Evolutionary conservation across 2,113 vertebrate species (phyloP), one percentile per base, ranked within the genome.

Genomic region (Sceloporus undulatus): DNA sequence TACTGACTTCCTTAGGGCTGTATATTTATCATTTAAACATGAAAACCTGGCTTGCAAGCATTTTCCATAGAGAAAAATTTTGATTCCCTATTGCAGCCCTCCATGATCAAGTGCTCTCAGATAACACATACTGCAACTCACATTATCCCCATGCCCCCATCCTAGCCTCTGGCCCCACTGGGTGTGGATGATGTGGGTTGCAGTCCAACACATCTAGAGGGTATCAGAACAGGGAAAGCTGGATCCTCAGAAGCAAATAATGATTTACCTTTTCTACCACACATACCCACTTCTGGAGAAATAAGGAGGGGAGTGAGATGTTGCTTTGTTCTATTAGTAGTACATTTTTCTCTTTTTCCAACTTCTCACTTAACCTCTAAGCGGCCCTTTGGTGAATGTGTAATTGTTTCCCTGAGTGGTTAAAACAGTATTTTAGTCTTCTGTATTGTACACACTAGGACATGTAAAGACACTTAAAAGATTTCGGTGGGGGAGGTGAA

Each of bases 321-420:
- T 78, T 54, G 27, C 91, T 91, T 71, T 95, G 81, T 79, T 88
- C 90, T 81, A 93, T 65, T 77, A 89, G 88, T 87, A 93, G 88
- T 89, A 85, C 91, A 89, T 70, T 89, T 94, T 92, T 91, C 91
- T 84, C 87, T 88, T 92, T 85, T 76, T 87, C 90, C 83, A 91
- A 70, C 90, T 94, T 94, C 82, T 92, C 85, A 90, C 91, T 94
- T 93, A 94, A 94, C 93, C 86, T 94, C 84, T 89, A 62, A 42
- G 83, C 92, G 90, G 90, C 89, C 86, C 91, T 94, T 94, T 89
- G 89, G 91, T 91, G 93, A 91, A 93, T 93, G 92, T 86, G 90
- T 92, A 94, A 94, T 94, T 95, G 89, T 91, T 95, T 94, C 95
- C 94, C 91, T 95, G 90, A 93, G 91, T 82, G 89, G 91, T 94